Conservation (phyloP, 2,797 vertebrate species). For the Natrix natrix region DNA sequence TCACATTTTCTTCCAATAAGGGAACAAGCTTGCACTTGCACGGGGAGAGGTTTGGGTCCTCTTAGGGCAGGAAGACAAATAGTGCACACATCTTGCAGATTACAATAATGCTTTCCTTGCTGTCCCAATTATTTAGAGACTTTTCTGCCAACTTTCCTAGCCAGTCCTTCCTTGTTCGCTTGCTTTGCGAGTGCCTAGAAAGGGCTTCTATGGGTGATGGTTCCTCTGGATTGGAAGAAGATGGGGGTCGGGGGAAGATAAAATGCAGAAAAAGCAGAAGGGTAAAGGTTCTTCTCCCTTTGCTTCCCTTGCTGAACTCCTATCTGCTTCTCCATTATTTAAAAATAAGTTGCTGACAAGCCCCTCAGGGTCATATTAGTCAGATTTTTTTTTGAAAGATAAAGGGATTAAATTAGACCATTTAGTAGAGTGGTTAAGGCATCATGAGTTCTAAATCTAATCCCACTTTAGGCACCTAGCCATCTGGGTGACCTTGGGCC, state of each 20-base stretch:
- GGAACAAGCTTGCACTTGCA: neutral
- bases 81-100: neutral
- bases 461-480: neutral
- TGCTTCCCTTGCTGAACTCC: neutral
- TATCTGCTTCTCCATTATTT: neutral
- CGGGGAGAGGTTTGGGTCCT: neutral
- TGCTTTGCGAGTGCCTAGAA: neutral
- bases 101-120: neutral
- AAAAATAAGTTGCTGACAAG: neutral
- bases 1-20: neutral
- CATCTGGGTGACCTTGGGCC: neutral
- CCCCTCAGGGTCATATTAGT: neutral
- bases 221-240: neutral
- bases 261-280: neutral
- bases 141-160: neutral
- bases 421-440: neutral
- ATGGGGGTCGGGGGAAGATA: neutral
- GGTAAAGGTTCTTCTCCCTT: neutral
- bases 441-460: neutral
- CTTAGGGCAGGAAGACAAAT: neutral
- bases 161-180: neutral
- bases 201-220: neutral
- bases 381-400: neutral
- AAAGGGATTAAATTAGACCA: neutral
- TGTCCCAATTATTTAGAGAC: neutral